phyloP scores from a whole-genome alignment of 2,113 vertebrate species.

The Bettongia penicillata region DNA sequence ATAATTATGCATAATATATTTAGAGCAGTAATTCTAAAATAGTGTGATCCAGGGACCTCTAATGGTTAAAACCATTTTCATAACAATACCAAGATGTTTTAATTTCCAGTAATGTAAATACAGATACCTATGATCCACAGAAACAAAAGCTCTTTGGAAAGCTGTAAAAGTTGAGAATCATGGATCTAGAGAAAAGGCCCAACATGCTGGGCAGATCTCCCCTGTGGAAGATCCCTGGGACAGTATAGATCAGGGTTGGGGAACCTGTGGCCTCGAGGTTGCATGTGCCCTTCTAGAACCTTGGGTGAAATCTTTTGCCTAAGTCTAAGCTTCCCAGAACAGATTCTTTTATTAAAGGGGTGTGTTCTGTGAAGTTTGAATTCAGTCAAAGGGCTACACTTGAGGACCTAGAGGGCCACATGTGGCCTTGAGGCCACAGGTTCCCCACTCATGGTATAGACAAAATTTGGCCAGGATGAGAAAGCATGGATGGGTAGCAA shows the following conservation, averaged over 20 bases:
- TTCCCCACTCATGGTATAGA: background rate
- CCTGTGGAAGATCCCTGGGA: background rate
- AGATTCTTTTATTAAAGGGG: no score
- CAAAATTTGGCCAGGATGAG: background rate
- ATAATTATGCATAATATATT: background rate
- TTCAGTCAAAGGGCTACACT: no score
- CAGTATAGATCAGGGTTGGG: no score
- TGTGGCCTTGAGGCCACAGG: no score
- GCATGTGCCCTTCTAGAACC: no score
- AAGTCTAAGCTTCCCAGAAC: no score
- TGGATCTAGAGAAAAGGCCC: no score
- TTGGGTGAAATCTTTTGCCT: no score
- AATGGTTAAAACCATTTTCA: background rate
- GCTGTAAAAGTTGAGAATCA: background rate
- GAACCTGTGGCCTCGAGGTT: no score
- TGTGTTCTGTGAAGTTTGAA: no score
- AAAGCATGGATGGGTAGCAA: background rate
- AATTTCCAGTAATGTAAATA: background rate
- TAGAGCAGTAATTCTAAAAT: background rate
- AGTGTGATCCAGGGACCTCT: background rate
- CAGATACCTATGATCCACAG: background rate
- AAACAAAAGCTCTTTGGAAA: background rate
- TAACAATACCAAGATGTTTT: background rate
- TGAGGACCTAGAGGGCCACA: no score
- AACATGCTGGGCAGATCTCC: background rate